Evolutionary conservation across 35 echinoderm and acorn worm species (phyloP).

Genomic region (Diadema setosum): DNA sequence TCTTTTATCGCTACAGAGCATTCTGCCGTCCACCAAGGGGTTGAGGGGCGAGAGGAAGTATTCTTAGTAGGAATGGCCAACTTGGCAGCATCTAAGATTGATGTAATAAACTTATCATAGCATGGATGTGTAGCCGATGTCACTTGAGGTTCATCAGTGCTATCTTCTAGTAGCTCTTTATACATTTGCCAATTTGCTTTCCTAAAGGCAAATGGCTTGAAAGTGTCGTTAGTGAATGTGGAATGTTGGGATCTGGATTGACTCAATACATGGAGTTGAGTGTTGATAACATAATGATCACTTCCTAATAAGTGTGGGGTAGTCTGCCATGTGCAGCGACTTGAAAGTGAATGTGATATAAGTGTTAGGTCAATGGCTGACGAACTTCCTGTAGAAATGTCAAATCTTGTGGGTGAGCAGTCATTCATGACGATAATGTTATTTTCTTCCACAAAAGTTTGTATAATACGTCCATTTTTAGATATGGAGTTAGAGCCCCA

Average conservation of each 20-base stretch:
- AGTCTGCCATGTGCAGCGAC: background rate
- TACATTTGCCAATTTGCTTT: background rate
- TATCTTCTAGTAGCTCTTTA: background rate
- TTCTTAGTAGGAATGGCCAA: background rate
- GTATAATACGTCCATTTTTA: background rate
- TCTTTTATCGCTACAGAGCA: too few relatives aligned
- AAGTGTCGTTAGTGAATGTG: background rate
- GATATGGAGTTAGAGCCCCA: background rate
- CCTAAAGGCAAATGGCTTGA: background rate
- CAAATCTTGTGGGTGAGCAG: background rate
- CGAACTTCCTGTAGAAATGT: background rate
- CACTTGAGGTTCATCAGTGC: background rate
- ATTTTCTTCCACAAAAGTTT: too few relatives aligned
- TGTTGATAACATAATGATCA: background rate
- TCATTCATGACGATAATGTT: background rate
- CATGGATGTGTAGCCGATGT: background rate
- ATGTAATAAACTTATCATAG: background rate
- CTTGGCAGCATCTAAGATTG: background rate
- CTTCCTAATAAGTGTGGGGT: background rate
- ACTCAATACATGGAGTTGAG: background rate
- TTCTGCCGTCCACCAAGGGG: too few relatives aligned
- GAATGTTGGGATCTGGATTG: background rate
- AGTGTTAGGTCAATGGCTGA: background rate
- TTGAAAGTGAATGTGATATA: background rate
- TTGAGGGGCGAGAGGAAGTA: too few relatives aligned